These are phyloP conservation scores for Mythimna albipuncta DNA, from an alignment of 2,888 invertebrate species.

Conservation along the genomic window DNA sequence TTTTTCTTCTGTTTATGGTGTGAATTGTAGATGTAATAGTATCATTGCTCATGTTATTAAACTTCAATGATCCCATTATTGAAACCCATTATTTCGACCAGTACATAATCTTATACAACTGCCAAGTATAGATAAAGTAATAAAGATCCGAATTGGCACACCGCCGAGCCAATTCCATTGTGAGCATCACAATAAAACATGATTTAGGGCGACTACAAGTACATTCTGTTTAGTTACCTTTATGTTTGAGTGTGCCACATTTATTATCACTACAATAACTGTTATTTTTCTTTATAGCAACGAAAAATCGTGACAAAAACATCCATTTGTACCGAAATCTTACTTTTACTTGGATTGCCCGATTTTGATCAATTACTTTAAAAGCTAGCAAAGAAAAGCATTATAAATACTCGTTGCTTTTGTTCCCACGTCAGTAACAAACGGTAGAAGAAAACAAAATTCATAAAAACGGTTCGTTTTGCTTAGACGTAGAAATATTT, in stretches of 20 bases:
- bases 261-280: slow-evolving; percentile 28
- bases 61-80: background rate
- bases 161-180: slow-evolving; percentile 15
- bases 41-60: background rate
- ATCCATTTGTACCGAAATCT: slow-evolving; percentile 19
- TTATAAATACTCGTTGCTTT: slow-evolving; percentile 11
- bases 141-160: slow-evolving; percentile 32
- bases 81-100: background rate
- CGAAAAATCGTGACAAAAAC: slow-evolving; percentile 23
- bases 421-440: slow-evolving; percentile 44
- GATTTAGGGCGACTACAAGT: slow-evolving; percentile 24
- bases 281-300: slow-evolving; percentile 16
- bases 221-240: slow-evolving; percentile 16
- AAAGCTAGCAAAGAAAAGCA: slow-evolving; percentile 28
- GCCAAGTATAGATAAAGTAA: slow-evolving; percentile 11
- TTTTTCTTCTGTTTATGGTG: background rate
- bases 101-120: background rate
- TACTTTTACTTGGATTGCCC: slow-evolving; percentile 27
- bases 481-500: slow-evolving; percentile 58
- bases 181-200: slow-evolving; percentile 25
- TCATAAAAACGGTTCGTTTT: slow-evolving; percentile 43
- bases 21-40: background rate
- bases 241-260: slow-evolving; percentile 26
- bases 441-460: slow-evolving; percentile 30
- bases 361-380: slow-evolving; percentile 29